These are phyloP conservation scores for Cichladusa arquata DNA, from an alignment of 2,113 vertebrate genomes.

Conservation along the genomic window DNA sequence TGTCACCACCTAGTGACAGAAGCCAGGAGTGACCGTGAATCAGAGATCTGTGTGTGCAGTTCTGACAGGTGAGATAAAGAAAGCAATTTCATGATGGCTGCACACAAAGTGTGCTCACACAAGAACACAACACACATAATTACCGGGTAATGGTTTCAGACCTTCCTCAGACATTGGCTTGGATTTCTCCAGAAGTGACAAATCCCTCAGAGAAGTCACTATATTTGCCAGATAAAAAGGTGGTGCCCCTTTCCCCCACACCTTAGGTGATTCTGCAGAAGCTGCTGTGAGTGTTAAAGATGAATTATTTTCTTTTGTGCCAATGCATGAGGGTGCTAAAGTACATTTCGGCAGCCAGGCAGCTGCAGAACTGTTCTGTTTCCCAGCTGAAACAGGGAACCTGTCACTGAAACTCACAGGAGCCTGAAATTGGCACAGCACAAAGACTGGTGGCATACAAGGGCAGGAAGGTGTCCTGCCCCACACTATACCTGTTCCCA, in stretches of 20 bases:
- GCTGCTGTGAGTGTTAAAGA: neutral
- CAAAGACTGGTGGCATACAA: neutral
- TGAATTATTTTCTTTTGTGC: neutral
- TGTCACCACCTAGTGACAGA: conserved; percentile 54
- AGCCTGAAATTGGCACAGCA: neutral
- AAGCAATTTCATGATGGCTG: neutral
- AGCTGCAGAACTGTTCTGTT: neutral
- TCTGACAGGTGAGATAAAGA: neutral
- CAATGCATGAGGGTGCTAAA: neutral
- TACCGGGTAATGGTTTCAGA: neutral
- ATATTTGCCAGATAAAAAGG: neutral
- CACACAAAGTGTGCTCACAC: neutral
- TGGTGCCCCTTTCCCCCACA: neutral
- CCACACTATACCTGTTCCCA: rapidly evolving
- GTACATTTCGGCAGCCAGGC: neutral
- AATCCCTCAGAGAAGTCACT: neutral
- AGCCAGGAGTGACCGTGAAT: neutral
- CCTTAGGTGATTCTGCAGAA: neutral
- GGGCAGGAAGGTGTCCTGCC: neutral
- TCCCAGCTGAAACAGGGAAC: neutral
- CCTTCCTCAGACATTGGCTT: neutral
- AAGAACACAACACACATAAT: neutral
- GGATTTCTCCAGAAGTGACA: neutral
- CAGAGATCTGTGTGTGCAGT: neutral
- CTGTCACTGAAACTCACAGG: rapidly evolving